Evolutionary conservation across 2,797 vertebrate species (phyloP).

Genomic region (Cheirogaleus major): DNA sequence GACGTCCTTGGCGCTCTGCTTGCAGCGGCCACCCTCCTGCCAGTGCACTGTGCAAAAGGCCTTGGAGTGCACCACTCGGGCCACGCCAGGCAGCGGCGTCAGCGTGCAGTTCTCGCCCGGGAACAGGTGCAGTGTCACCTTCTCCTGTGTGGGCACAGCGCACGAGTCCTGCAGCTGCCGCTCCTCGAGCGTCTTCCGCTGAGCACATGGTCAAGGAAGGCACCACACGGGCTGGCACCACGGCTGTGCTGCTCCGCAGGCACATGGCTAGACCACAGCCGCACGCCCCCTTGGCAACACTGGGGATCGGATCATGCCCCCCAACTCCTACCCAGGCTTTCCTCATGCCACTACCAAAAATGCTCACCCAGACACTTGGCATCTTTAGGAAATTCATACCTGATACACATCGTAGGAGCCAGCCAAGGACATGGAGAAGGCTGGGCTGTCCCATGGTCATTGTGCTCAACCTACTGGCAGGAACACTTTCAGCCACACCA

Average conservation of each 20-base stretch:
- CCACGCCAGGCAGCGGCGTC: slow-evolving; percentile 94
- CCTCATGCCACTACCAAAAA: not conserved
- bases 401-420: not conserved
- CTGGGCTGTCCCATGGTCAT: not conserved
- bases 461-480: not conserved
- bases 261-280: not conserved
- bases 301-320: not conserved
- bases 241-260: not conserved
- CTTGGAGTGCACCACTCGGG: slow-evolving; percentile 98
- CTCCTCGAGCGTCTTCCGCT: slow-evolving; percentile 97
- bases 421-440: not conserved
- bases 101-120: slow-evolving; percentile 94
- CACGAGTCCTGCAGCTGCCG: slow-evolving; percentile 89
- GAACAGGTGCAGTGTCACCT: slow-evolving; percentile 93
- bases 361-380: not conserved
- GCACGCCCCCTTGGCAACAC: not conserved
- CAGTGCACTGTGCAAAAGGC: slow-evolving; percentile 98
- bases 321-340: not conserved
- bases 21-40: slow-evolving; percentile 95
- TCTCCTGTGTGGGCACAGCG: slow-evolving; percentile 83
- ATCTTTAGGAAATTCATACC: not conserved
- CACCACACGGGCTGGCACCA: not conserved
- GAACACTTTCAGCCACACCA: not conserved
- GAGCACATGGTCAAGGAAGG: slow-evolving; percentile 81
- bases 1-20: slow-evolving; percentile 91